Evolutionary conservation across 2,888 invertebrate genomes (phyloP), one percentile per base, ranked within the genome.

Genomic region (Loripinus fragilis): DNA sequence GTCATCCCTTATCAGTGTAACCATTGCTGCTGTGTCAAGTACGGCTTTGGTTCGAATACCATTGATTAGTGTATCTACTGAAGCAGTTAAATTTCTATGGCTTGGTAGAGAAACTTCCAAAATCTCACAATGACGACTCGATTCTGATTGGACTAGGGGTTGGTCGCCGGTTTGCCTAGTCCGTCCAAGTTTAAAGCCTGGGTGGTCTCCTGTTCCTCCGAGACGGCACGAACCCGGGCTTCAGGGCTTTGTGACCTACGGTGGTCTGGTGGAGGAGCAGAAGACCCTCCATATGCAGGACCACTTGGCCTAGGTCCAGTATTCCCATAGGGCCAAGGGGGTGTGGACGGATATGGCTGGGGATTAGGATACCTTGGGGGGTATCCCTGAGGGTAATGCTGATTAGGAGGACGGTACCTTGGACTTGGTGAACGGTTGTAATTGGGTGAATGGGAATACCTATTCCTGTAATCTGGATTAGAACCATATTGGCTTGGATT

Each of bases 71-170:
- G 15, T 15, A 12, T 55, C 3, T 25, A 55, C 3, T 2, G 55
- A 55, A 10, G 55, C 55, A 25, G 55, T 55, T 55, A 55, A 55
- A 25, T 55, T 55, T n/a, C 55, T n/a, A 25, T 55, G 25, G 15
- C 55, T 55, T 25, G 55, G 55, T 25, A 55, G 48, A 55, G 23
- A 55, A 25, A n/a, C 23, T 15, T 55, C 55, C 5, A 55, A 25
- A 8, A 55, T 28, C 23, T 55, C 55, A 55, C 55, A 55, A 25
- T 2, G 55, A 15, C 55, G 55, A 55, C 55, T 25, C 55, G 28
- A 23, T 10, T 55, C 55, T 25, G 55, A 55, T 3, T 15, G 55
- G 55, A 55, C 48, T 48, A 48, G 48, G 48, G 10, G 20, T 48
- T 48, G 8, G 48, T 48, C 48, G 48, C 23, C 48, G 48, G 3